phyloP scores from a whole-genome alignment of 1,140 invertebrate genomes.

The Doryteuthis pealeii region DNA sequence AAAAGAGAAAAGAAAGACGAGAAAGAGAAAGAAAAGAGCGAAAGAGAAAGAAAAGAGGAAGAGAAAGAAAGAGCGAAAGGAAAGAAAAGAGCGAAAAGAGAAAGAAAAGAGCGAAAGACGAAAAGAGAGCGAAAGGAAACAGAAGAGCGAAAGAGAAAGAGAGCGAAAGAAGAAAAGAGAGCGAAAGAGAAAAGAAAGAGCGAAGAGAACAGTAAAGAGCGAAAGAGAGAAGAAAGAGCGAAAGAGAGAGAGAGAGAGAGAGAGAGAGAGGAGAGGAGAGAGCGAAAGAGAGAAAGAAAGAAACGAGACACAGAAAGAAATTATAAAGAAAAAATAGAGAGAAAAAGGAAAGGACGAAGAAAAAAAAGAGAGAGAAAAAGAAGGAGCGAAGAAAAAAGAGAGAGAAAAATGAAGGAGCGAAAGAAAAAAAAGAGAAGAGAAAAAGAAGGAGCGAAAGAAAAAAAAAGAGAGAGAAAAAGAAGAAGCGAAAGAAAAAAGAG shows the following conservation, averaged over 20 bases:
- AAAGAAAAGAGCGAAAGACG: neutral
- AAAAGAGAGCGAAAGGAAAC: neutral
- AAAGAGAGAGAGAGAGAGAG: neutral
- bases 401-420: no score
- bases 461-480: no score
- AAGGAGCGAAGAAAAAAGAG: neutral
- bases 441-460: no score
- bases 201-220: neutral
- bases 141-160: neutral
- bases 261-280: neutral
- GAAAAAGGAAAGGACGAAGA: no score
- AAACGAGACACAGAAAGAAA: no score
- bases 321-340: no score
- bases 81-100: no score
- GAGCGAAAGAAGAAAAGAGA: neutral
- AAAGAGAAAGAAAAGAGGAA: neutral
- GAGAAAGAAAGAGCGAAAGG: neutral
- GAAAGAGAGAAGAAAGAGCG: neutral
- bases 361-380: neutral
- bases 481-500: no score
- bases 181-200: neutral
- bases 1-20: neutral
- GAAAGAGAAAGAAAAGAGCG: neutral
- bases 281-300: neutral
- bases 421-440: no score